These are phyloP conservation scores for Platysteira castanea DNA, from an alignment of 2,113 vertebrate species.

Conservation along the genomic window DNA sequence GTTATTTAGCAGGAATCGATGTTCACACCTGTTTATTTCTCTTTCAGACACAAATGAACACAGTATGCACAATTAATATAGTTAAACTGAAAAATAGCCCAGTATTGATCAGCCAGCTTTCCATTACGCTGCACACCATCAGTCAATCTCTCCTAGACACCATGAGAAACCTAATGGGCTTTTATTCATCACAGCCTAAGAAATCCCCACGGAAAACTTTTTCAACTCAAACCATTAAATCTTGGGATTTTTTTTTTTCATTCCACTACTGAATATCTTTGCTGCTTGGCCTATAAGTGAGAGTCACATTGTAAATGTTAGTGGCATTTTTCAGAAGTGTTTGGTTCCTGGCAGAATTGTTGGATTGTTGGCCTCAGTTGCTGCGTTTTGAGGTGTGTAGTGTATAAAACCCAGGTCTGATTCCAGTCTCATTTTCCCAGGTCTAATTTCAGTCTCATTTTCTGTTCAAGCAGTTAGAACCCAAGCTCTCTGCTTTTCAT, in stretches of 20 bases:
- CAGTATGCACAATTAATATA: constrained; percentile 17
- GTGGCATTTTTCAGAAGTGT: not conserved
- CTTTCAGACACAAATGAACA: constrained; percentile 31
- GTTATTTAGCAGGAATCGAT: constrained; percentile 23
- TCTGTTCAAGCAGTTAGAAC: not conserved
- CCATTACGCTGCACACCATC: constrained; percentile 15
- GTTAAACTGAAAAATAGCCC: constrained; percentile 17
- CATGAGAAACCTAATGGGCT: not conserved
- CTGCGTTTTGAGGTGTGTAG: not conserved
- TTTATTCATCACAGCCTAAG: not conserved
- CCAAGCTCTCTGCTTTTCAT: not conserved
- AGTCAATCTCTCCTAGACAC: not conserved
- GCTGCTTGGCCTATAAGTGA: not conserved
- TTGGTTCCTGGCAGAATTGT: not conserved
- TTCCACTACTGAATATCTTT: not conserved
- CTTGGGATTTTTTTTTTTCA: not conserved
- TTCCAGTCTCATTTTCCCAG: not conserved
- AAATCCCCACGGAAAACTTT: not conserved
- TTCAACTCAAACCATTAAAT: not conserved
- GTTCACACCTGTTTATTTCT: constrained; percentile 52
- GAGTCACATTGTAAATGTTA: not conserved
- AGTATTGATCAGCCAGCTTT: constrained; percentile 54
- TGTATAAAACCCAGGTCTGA: not conserved
- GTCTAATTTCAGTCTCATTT: not conserved
- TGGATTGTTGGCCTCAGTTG: not conserved